Conservation (phyloP, 2,797 vertebrate genomes). For the Neomorphus geoffroyi region DNA sequence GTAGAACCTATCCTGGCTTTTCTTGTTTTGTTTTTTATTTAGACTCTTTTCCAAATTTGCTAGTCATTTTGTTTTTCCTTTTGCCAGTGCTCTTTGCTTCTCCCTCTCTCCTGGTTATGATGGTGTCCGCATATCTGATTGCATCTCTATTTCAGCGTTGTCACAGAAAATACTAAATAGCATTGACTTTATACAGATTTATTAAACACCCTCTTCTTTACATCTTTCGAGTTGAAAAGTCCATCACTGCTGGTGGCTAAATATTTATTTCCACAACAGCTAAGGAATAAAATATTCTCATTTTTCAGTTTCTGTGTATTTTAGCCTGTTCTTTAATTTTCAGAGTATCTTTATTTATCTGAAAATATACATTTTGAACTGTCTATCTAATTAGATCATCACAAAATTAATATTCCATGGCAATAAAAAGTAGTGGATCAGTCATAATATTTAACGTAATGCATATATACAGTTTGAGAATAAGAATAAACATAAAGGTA, state of each 20-base stretch:
- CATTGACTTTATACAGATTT: background rate
- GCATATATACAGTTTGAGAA: background rate
- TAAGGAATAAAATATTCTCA: background rate
- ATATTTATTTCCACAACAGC: background rate
- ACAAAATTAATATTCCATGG: background rate
- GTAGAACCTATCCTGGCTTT: background rate
- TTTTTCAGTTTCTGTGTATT: background rate
- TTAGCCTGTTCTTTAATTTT: background rate
- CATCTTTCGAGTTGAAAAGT: background rate
- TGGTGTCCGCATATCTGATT: background rate
- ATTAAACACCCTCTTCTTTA: background rate
- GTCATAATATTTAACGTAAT: background rate
- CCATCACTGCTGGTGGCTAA: background rate
- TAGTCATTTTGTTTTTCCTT: background rate
- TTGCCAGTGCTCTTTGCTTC: background rate
- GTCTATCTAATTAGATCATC: background rate
- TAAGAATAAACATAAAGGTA: background rate
- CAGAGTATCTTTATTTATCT: background rate
- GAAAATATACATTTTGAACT: background rate
- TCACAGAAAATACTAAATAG: background rate
- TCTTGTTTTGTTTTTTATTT: background rate
- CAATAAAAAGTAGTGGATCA: background rate
- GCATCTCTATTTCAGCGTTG: background rate
- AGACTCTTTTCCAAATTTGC: background rate
- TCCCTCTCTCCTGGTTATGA: background rate